Conservation (phyloP, 92 coral and sea anemone species). For the Epizoanthus illoricatus region DNA sequence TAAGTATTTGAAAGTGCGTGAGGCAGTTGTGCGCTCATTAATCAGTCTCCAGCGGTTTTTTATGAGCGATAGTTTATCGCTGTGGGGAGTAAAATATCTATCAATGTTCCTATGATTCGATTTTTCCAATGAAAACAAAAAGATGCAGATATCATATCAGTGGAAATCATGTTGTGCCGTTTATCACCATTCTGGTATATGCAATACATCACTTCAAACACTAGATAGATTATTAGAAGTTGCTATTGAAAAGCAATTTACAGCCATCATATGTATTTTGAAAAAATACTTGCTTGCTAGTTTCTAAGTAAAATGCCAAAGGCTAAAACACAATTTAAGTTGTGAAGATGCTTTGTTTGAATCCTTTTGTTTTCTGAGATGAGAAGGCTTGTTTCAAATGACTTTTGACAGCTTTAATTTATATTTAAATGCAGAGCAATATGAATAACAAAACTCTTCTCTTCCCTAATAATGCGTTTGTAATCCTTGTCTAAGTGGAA, state of each 20-base stretch:
- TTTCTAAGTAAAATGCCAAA: background rate
- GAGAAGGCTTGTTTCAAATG: background rate
- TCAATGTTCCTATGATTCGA: background rate
- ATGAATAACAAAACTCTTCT: background rate
- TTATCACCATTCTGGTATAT: background rate
- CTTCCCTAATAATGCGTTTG: background rate
- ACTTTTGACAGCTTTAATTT: background rate
- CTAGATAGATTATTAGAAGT: background rate
- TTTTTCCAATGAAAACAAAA: background rate
- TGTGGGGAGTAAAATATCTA: background rate
- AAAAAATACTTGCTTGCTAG: background rate
- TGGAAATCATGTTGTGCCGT: background rate
- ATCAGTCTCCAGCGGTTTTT: background rate
- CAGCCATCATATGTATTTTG: background rate
- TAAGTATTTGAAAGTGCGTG: background rate
- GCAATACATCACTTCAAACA: background rate
- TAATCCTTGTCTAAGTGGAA: conserved; percentile 7
- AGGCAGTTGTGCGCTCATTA: background rate
- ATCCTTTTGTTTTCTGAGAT: background rate
- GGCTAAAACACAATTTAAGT: background rate
- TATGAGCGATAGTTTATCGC: background rate
- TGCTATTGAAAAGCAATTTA: background rate
- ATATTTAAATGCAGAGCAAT: background rate
- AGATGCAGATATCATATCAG: background rate
- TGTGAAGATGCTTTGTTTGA: background rate